Conservation (phyloP, 2,797 vertebrate species). For the Melanotaenia boesemani region DNA sequence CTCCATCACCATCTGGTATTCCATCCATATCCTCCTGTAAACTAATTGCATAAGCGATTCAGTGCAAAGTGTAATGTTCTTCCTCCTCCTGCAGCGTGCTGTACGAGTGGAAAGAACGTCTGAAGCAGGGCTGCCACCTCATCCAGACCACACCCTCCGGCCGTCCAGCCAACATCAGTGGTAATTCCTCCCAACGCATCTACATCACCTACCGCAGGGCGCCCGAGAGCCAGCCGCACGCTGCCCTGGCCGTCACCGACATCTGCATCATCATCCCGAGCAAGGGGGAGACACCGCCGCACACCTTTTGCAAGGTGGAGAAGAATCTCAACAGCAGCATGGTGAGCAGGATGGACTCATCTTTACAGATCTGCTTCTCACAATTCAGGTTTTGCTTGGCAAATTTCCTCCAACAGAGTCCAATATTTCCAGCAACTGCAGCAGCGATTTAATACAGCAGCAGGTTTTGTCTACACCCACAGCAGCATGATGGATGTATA, state of each 20-base stretch:
- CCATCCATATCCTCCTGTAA: too few relatives aligned
- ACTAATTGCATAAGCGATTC: background rate
- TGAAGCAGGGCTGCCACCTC: constrained; percentile 93
- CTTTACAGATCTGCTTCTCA: background rate
- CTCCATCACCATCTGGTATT: too few relatives aligned
- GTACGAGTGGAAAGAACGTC: constrained; percentile 95
- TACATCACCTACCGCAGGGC: constrained; percentile 93
- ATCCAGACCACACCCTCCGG: constrained; percentile 91
- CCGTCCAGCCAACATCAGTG: constrained; percentile 92
- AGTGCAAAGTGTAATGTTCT: constrained; percentile 16
- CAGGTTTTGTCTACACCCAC: background rate
- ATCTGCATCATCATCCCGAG: constrained; percentile 94
- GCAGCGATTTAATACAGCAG: background rate
- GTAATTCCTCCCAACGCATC: constrained; percentile 90
- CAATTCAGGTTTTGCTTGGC: too few relatives aligned
- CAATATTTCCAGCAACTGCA: background rate
- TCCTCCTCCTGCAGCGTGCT: constrained; percentile 83
- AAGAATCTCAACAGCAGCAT: constrained; percentile 95
- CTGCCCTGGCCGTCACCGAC: constrained; percentile 91
- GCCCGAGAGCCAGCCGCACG: constrained; percentile 87
- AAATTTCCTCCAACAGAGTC: background rate
- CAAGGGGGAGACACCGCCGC: constrained; percentile 93
- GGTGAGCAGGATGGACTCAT: constrained; percentile 80
- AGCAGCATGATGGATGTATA: background rate
- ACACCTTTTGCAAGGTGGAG: constrained; percentile 96